Conservation (phyloP, 2,888 invertebrate genomes). For the Drosophila acutilabella region DNA sequence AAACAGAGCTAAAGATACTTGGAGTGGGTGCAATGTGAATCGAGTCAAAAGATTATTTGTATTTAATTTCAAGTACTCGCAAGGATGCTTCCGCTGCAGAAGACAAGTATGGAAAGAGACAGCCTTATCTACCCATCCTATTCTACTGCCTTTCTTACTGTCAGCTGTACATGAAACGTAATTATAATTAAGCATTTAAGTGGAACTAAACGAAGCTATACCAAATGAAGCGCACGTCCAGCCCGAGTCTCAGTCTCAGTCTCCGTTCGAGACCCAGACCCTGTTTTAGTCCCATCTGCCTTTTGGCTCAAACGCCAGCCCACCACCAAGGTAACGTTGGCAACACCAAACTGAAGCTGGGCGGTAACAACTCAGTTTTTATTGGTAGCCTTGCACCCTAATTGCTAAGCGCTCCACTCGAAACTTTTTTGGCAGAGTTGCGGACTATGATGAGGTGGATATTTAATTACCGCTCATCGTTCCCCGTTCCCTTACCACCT, state of each 20-base stretch:
- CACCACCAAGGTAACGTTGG: slow-evolving; percentile 36
- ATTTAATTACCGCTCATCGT: slow-evolving; percentile 74
- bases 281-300: slow-evolving; percentile 15
- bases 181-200: slow-evolving; percentile 82
- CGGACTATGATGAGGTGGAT: slow-evolving; percentile 26
- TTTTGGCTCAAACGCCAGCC: slow-evolving; percentile 5
- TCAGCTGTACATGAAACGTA: slow-evolving; percentile 70
- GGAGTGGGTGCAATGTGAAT: background rate
- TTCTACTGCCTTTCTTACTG: slow-evolving; percentile 16
- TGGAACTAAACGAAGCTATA: slow-evolving; percentile 73
- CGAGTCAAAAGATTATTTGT: slow-evolving; percentile 80
- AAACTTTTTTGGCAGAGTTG: slow-evolving; percentile 49
- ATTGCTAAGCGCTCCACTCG: slow-evolving; percentile 65
- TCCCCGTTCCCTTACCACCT: slow-evolving; percentile 26
- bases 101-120: slow-evolving; percentile 43
- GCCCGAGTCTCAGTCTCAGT: too few relatives aligned
- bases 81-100: slow-evolving; percentile 47
- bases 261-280: too few relatives aligned
- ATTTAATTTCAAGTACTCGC: slow-evolving; percentile 72
- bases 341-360: slow-evolving; percentile 39
- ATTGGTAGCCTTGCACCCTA: slow-evolving; percentile 66
- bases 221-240: slow-evolving; percentile 73
- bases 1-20: background rate
- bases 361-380: slow-evolving; percentile 48
- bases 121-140: slow-evolving; percentile 37